phyloP scores from a whole-genome alignment of 2,113 vertebrate genomes.

The Cercocebus atys region DNA sequence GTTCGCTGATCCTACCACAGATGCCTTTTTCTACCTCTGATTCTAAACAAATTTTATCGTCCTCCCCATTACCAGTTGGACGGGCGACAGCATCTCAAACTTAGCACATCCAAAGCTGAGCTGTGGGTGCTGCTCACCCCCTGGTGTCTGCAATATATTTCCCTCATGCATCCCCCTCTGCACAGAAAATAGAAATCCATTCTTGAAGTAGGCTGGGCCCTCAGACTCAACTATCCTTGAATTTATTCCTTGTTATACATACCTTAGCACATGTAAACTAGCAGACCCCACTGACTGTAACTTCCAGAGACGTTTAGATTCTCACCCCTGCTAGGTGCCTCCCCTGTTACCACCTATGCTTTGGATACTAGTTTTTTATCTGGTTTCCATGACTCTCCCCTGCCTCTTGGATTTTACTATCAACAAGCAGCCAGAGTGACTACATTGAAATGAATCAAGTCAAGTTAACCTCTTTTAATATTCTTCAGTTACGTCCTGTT shows the following conservation, averaged over 20 bases:
- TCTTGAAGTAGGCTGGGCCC: not conserved
- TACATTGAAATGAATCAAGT: too few species aligned
- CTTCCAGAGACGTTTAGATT: not conserved
- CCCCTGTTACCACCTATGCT: too few species aligned
- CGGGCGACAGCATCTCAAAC: not conserved
- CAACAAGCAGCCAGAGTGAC: not conserved
- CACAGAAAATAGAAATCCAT: not conserved
- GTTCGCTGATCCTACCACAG: not conserved
- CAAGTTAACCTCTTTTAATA: not conserved
- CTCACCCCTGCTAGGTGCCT: not conserved
- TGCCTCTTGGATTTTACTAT: not conserved
- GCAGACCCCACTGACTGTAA: not conserved
- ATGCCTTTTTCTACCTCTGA: not conserved
- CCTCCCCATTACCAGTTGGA: not conserved
- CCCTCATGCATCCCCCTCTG: not conserved
- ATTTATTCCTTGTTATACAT: not conserved
- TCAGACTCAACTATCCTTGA: not conserved
- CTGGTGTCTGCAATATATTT: too few species aligned
- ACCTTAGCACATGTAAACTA: not conserved
- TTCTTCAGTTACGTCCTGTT: not conserved
- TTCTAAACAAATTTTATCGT: not conserved
- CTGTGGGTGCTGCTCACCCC: not conserved
- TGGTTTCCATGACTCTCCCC: not conserved
- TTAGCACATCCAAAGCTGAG: not conserved
- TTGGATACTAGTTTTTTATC: not conserved